phyloP scores from a whole-genome alignment of 2,797 vertebrate genomes.

The Micromesistius poutassou region DNA sequence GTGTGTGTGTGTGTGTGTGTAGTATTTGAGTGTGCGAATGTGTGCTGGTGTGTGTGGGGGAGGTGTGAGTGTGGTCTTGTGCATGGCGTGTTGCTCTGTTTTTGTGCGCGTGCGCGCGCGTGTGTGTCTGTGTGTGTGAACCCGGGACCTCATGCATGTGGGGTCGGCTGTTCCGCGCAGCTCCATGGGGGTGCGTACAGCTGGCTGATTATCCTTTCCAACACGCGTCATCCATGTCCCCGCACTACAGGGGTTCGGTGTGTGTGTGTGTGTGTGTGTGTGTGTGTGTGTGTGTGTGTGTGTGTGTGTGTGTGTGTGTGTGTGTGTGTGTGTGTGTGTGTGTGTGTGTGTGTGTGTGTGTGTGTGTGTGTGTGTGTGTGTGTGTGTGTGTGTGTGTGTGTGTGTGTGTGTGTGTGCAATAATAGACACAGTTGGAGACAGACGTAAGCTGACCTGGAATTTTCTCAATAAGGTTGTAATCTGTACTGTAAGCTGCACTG shows the following conservation, averaged over 20 bases:
- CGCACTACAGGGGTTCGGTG: slow-evolving; percentile 60
- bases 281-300: slow-evolving; percentile 19
- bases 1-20: too few species aligned
- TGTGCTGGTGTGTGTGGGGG: too few species aligned
- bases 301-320: slow-evolving; percentile 36
- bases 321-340: slow-evolving; percentile 43
- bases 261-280: slow-evolving; percentile 29
- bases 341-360: slow-evolving; percentile 30
- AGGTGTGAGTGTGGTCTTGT: too few species aligned
- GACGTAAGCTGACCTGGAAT: slow-evolving; percentile 84
- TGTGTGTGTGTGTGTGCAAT: slow-evolving; percentile 47
- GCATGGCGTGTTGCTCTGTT: too few species aligned
- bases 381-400: slow-evolving; percentile 36
- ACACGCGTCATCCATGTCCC: slow-evolving; percentile 69
- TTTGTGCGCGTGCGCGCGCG: too few species aligned
- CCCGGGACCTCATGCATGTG: too few species aligned
- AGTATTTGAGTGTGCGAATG: too few species aligned
- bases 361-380: slow-evolving; percentile 5
- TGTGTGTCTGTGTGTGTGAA: too few species aligned
- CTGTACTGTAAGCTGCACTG: slow-evolving; percentile 64
- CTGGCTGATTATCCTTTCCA: slow-evolving; percentile 67
- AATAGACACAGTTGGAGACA: slow-evolving; percentile 69
- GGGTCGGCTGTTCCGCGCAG: slow-evolving; percentile 51
- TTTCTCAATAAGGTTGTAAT: slow-evolving; percentile 85
- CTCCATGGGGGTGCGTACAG: slow-evolving; percentile 60